Conservation (phyloP, 2,113 vertebrate species). For the Cavia porcellus region DNA sequence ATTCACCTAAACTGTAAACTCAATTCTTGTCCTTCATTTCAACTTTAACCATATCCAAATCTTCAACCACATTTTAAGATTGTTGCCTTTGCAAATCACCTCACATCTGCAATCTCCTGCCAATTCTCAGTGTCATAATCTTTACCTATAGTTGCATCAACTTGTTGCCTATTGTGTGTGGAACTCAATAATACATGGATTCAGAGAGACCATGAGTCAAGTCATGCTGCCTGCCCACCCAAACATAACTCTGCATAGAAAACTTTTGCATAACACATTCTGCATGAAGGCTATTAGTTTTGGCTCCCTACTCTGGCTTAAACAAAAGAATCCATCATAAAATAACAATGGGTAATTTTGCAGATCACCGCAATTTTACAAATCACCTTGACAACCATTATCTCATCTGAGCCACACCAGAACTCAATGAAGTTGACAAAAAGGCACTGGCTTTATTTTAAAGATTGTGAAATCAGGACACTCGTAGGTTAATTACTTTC, state of each 20-base stretch:
- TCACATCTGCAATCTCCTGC: not conserved
- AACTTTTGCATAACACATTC: not conserved
- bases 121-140: not conserved
- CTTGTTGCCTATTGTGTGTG: not conserved
- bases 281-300: not conserved
- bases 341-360: conserved; percentile 26
- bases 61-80: not conserved
- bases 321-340: not conserved
- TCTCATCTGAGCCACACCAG: not conserved
- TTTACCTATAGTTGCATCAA: not conserved
- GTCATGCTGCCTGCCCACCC: not conserved
- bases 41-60: not conserved
- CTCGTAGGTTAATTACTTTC: not conserved
- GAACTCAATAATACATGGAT: not conserved
- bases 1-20: not conserved
- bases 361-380: conserved; percentile 8
- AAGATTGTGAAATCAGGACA: conserved; percentile 19
- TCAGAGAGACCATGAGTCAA: not conserved
- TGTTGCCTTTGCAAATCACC: not conserved
- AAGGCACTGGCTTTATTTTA: conserved; percentile 13
- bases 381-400: conserved; percentile 1
- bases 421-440: conserved; percentile 26
- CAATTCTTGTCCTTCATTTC: not conserved
- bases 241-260: not conserved
- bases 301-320: conserved; percentile 3